phyloP scores from a whole-genome alignment of 2,797 vertebrate genomes.

The Scolopax rusticola region DNA sequence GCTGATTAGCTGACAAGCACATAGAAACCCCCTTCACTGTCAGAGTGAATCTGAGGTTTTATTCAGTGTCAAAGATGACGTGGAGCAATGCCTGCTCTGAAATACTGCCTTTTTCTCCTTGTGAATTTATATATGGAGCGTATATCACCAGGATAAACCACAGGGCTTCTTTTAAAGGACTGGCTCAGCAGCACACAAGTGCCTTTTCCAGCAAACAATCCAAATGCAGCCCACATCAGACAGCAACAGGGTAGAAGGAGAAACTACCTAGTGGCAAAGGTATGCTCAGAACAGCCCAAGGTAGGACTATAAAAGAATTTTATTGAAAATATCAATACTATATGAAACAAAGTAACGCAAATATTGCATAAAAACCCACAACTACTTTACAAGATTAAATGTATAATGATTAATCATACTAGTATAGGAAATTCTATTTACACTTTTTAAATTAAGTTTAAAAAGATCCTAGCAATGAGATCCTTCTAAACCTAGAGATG shows the following conservation, averaged over 20 bases:
- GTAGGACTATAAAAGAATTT: background rate
- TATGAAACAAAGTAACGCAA: background rate
- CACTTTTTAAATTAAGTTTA: background rate
- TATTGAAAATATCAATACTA: background rate
- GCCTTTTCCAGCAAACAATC: background rate
- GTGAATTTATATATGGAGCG: background rate
- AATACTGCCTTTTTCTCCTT: background rate
- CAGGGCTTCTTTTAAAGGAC: background rate
- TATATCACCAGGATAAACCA: background rate
- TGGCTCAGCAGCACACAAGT: background rate
- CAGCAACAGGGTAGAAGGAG: background rate
- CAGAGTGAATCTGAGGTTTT: background rate
- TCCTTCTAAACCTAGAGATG: background rate
- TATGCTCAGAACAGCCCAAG: background rate
- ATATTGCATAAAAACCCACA: background rate
- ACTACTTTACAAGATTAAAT: background rate
- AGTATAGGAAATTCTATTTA: background rate
- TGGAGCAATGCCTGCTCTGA: background rate
- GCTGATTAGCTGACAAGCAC: background rate
- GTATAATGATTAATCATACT: background rate
- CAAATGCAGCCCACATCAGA: background rate
- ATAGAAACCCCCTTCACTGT: background rate
- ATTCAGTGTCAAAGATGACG: rapidly evolving
- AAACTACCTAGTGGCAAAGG: background rate
- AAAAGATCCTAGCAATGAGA: background rate